Percentiles rank a stretch among this genome's conserved stretches.
phyloP scores from a whole-genome alignment of 2,797 vertebrate species.

The Okamejei kenojei region DNA sequence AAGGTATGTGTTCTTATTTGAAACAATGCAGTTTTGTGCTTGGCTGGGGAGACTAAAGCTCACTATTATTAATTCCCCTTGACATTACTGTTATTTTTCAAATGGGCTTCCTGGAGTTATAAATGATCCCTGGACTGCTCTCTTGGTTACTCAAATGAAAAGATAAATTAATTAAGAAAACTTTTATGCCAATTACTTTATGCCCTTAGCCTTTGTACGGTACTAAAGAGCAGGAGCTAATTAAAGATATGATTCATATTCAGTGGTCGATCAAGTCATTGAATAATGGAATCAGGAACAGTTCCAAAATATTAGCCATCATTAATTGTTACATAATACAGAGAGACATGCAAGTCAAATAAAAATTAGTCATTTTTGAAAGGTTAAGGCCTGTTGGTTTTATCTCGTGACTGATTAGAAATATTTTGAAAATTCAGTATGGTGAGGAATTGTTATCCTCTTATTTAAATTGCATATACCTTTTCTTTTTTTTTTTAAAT shows the following conservation, averaged over 20 bases:
- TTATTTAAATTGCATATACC: not conserved
- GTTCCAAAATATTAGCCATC: constrained; percentile 73
- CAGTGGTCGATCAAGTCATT: constrained; percentile 69
- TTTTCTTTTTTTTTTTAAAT: not conserved
- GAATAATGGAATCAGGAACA: constrained; percentile 73
- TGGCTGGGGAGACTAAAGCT: constrained; percentile 60
- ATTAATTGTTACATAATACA: constrained; percentile 77
- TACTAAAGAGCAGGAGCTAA: constrained; percentile 77
- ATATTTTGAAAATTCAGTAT: not conserved
- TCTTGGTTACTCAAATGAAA: constrained; percentile 72
- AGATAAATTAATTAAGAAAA: constrained; percentile 96
- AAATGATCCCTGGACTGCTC: constrained; percentile 81
- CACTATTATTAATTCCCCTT: constrained; percentile 66
- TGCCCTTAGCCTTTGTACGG: constrained; percentile 81
- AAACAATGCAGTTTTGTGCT: constrained; percentile 64
- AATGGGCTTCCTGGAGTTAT: constrained; percentile 63
- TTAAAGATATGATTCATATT: constrained; percentile 86
- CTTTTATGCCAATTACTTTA: constrained; percentile 87
- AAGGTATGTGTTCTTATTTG: constrained; percentile 54
- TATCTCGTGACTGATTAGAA: constrained; percentile 38
- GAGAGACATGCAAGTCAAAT: constrained; percentile 62
- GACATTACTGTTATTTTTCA: constrained; percentile 50
- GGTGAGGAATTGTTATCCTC: not conserved
- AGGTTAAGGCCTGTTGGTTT: constrained; percentile 55
- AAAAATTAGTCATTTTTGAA: constrained; percentile 62